Conservation (phyloP, 2,888 invertebrate species). For the Parnassius mnemosyne region DNA sequence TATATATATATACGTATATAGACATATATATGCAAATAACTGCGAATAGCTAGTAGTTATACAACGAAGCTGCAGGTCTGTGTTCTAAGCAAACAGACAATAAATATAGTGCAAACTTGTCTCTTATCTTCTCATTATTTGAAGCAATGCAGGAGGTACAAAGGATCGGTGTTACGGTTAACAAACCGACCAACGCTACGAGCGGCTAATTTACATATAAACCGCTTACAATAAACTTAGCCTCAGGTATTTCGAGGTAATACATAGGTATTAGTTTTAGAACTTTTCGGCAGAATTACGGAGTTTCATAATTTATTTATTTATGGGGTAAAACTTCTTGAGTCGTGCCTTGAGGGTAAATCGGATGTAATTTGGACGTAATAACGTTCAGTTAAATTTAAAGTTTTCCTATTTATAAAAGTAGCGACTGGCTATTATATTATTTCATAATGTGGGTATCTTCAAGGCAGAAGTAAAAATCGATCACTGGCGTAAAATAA, state of each 20-base stretch:
- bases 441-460: too few species aligned
- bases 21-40: too few species aligned
- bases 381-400: too few species aligned
- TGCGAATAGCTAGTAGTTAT: background rate
- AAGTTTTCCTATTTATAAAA: too few species aligned
- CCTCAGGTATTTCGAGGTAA: conserved; percentile 2
- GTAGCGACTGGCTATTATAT: too few species aligned
- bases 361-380: too few species aligned
- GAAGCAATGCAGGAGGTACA: background rate
- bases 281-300: background rate
- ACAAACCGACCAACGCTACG: conserved; percentile 1
- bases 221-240: conserved; percentile 15
- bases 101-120: background rate
- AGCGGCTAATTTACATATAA: conserved; percentile 15
- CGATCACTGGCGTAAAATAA: too few species aligned
- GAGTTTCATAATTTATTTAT: background rate
- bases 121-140: conserved; percentile 8
- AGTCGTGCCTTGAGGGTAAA: too few species aligned
- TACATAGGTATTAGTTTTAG: background rate
- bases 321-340: too few species aligned
- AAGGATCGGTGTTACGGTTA: conserved; percentile 5
- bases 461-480: too few species aligned
- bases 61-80: background rate
- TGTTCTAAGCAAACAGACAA: conserved; percentile 2
- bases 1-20: too few species aligned